Evolutionary conservation across 2,888 invertebrate genomes (phyloP).

Genomic region (Maniola hyperantus): DNA sequence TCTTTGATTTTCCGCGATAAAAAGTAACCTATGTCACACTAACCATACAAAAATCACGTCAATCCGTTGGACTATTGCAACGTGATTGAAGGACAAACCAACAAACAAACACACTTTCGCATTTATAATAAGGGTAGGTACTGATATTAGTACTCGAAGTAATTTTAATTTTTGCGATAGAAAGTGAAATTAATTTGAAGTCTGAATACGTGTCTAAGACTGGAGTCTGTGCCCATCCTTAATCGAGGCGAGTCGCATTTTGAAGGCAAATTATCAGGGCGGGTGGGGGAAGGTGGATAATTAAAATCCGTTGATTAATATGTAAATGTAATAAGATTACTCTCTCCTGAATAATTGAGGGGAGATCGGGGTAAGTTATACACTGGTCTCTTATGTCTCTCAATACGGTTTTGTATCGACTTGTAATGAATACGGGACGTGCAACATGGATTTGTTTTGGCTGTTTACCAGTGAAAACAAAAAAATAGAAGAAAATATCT

Average conservation of each 20-base stretch:
- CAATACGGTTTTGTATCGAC: constrained; percentile 69
- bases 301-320: constrained; percentile 99
- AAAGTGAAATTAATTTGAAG: constrained; percentile 1
- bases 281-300: constrained; percentile 87
- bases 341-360: constrained; percentile 93
- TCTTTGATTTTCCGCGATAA: no score
- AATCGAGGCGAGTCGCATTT: constrained; percentile 78
- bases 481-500: constrained; percentile 89
- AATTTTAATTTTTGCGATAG: no score
- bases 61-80: no score
- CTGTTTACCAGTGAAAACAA: neutral
- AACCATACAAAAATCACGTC: no score
- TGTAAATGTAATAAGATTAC: constrained; percentile 99
- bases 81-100: no score
- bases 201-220: constrained; percentile 18
- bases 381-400: constrained; percentile 75
- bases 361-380: constrained; percentile 78
- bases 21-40: no score
- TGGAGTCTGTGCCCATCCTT: constrained; percentile 52
- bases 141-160: no score
- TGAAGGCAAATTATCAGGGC: constrained; percentile 79
- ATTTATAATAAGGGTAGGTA: no score
- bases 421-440: constrained; percentile 44
- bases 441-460: constrained; percentile 46
- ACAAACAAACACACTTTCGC: no score